These are phyloP conservation scores for Rhizoglyphus robini DNA, from an alignment of 1,140 invertebrate genomes.

Conservation along the genomic window DNA sequence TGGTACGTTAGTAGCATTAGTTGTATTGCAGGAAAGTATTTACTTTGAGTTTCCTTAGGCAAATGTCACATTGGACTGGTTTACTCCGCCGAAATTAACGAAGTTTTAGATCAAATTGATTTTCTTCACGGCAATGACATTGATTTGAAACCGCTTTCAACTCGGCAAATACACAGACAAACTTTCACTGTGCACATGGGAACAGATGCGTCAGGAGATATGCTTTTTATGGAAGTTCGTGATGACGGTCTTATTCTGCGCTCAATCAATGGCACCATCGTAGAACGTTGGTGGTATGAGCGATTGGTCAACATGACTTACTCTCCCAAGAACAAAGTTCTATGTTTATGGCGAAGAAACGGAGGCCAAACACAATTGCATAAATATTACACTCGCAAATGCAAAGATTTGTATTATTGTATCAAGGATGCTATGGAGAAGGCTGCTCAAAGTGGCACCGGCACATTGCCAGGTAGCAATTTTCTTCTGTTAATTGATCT, in stretches of 20 bases:
- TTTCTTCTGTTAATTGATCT: neutral
- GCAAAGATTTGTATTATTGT: slow-evolving; percentile 93
- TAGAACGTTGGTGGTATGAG: slow-evolving; percentile 97
- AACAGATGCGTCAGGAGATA: slow-evolving; percentile 67
- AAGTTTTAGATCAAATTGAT: slow-evolving; percentile 83
- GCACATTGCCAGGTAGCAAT: slow-evolving; percentile 44
- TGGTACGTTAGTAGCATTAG: slow-evolving; percentile 6
- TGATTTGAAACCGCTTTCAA: slow-evolving; percentile 71
- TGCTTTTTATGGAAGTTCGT: slow-evolving; percentile 90
- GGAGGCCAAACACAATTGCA: slow-evolving; percentile 83
- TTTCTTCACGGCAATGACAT: slow-evolving; percentile 90
- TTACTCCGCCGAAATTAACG: slow-evolving; percentile 94
- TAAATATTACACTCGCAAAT: slow-evolving; percentile 99
- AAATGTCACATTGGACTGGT: slow-evolving; percentile 96
- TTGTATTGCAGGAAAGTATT: slow-evolving; percentile 7
- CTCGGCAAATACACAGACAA: slow-evolving; percentile 80
- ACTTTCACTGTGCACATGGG: slow-evolving; percentile 95
- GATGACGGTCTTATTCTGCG: slow-evolving; percentile 91
- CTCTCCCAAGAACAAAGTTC: slow-evolving; percentile 89
- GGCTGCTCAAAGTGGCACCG: slow-evolving; percentile 66
- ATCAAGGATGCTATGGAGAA: slow-evolving; percentile 98
- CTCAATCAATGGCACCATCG: slow-evolving; percentile 80
- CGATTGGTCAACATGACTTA: slow-evolving; percentile 98
- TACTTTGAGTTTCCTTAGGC: slow-evolving; percentile 73
- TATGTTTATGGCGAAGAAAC: slow-evolving; percentile 62